Conservation (phyloP, 2,113 vertebrate species). For the Myotis davidii region DNA sequence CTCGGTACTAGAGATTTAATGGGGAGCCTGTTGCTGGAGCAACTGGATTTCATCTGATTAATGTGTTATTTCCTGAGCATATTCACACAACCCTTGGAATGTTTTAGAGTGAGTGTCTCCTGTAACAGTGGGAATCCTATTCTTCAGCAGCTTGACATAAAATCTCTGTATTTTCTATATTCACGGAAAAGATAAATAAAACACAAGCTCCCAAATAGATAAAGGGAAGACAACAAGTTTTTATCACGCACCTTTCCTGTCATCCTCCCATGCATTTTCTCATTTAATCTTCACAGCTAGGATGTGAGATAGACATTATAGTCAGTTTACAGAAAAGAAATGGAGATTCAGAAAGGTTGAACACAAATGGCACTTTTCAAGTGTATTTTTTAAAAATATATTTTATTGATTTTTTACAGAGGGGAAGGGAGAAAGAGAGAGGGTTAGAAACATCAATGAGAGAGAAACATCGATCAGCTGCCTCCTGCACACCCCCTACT, state of each 20-base stretch:
- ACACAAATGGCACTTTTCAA: background rate
- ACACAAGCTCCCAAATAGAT: background rate
- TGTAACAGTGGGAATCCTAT: background rate
- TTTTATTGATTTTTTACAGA: too few species aligned
- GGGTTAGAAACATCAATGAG: too few species aligned
- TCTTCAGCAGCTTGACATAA: background rate
- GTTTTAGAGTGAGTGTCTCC: background rate
- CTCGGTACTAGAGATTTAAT: background rate
- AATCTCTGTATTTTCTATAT: background rate
- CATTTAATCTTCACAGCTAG: background rate
- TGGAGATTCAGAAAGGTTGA: background rate
- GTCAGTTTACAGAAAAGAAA: background rate
- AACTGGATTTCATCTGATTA: background rate
- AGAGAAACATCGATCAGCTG: too few species aligned
- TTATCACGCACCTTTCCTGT: background rate
- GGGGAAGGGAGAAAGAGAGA: too few species aligned
- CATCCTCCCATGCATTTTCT: background rate
- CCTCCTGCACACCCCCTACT: too few species aligned
- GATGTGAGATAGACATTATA: background rate
- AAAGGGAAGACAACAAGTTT: background rate
- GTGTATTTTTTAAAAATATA: background rate
- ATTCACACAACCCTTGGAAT: background rate
- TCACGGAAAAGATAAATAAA: constrained; percentile 12
- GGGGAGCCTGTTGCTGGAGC: background rate
- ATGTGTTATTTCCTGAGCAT: background rate